Conservation (phyloP, 2,888 invertebrate genomes). For the Achlya flavicornis region DNA sequence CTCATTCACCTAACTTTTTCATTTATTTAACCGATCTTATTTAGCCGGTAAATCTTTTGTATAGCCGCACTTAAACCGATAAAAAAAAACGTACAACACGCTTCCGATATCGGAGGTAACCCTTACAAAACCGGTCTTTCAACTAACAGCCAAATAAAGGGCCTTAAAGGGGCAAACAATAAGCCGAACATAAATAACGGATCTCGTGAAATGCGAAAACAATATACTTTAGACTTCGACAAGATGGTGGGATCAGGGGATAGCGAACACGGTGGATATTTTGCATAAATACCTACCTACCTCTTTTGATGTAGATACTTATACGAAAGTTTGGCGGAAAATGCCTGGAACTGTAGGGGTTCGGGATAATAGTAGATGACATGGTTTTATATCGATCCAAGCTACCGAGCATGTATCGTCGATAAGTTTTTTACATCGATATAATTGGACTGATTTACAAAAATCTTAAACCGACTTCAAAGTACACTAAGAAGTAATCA, state of each 20-base stretch:
- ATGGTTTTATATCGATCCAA: too few species aligned
- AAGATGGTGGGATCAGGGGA: constrained; percentile 60
- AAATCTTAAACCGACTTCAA: too few species aligned
- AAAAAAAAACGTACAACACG: not conserved
- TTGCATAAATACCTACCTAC: constrained; percentile 47
- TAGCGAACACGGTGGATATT: constrained; percentile 50
- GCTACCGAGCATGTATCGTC: too few species aligned
- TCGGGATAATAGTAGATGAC: too few species aligned
- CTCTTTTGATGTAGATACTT: constrained; percentile 14
- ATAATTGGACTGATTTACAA: too few species aligned
- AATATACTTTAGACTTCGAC: constrained; percentile 61
- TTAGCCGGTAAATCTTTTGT: not conserved
- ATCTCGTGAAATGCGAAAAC: constrained; percentile 77
- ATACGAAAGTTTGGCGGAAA: constrained; percentile 6
- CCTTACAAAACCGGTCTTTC: constrained; percentile 45
- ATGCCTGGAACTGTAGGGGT: not conserved
- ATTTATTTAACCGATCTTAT: too few species aligned
- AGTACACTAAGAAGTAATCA: too few species aligned
- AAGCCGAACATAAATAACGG: constrained; percentile 78
- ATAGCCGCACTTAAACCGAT: not conserved
- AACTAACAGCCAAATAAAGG: constrained; percentile 55
- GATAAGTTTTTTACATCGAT: too few species aligned
- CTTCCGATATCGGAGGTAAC: constrained; percentile 42
- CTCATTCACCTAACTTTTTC: too few species aligned
- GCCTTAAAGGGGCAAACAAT: constrained; percentile 38